Base-by-base conservation (phyloP, 2,113 vertebrate genomes). In the Numenius arquata region DNA sequence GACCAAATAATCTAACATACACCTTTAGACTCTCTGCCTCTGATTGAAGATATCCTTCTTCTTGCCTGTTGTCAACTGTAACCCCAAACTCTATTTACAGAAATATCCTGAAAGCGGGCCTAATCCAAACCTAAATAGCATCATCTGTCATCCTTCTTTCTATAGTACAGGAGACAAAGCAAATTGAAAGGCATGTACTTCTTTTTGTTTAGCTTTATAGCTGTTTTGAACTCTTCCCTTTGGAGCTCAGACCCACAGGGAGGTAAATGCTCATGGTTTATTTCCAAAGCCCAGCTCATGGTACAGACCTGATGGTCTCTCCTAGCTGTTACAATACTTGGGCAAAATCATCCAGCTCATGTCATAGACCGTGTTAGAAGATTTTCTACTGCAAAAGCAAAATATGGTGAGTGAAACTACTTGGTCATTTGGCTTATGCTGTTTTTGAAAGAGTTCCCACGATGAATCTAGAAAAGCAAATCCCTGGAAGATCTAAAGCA, bases 61-160 rank as follows among this genome's bases (percentile, higher is more conserved):
- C 38, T 83, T 0, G 0, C 55, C 66, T 82, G 8, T 27, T 86
- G 65, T 75, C 61, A 81, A 7, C 72, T 81, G 25, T 65, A 94
- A 92, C 26, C 45, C 40, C 4, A 8, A 90, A 70, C 27, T 55
- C 23, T 78, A 50, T 73, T 83, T 93, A 84, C 61, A 81, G 80
- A 89, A 89, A 81, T 63, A 81, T 43, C 38, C 89, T 78, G 61
- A 92, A 89, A 81, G 43, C 48, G 58, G 75, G 73, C 56, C 43
- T 91, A 84, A 95, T 75, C 77, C 77, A 93, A 95, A 79, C 38
- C 38, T 86, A 73, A 81, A 34, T 56, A 81, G 21, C 87, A 66
- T 78, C 66, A 91, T 79, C 77, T 93, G 36, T 61, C 48, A 32
- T 32, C 50, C 27, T 85, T 79, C 61, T 86, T 95, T 90, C 87